These are phyloP conservation scores for Protonemura montana DNA, from an alignment of 2,888 invertebrate species.

Conservation along the genomic window DNA sequence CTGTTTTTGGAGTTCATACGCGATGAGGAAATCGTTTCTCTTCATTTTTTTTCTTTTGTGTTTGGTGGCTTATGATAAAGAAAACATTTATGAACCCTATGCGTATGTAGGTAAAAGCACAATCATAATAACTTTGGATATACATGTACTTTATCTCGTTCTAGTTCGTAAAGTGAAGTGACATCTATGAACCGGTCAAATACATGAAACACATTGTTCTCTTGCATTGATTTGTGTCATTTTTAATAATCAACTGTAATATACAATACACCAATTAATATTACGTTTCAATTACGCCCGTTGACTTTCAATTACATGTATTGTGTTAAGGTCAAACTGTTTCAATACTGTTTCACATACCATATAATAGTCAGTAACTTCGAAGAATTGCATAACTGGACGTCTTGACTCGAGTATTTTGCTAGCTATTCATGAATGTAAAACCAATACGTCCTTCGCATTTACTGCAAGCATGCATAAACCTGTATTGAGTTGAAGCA, in stretches of 20 bases:
- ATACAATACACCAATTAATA: not conserved
- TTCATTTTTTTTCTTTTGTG: no score
- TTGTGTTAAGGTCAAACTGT: not conserved
- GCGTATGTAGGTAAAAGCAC: no score
- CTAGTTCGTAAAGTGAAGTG: not conserved
- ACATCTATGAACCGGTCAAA: not conserved
- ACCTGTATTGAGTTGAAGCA: no score
- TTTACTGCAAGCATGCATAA: no score
- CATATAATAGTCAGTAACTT: not conserved
- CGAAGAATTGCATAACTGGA: not conserved
- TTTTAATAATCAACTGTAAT: not conserved
- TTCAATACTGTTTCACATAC: not conserved
- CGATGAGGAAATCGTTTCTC: no score
- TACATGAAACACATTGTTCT: not conserved
- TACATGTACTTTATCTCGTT: not conserved
- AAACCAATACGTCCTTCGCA: no score
- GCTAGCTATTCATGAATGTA: no score
- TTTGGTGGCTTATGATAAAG: no score
- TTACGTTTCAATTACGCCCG: not conserved
- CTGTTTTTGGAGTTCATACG: no score
- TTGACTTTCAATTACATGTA: not conserved
- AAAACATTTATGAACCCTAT: no score
- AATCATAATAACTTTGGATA: no score
- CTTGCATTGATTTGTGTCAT: not conserved
- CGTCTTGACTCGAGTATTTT: no score